Conservation (phyloP, 2,113 vertebrate genomes). For the Oreochromis spilurus region DNA sequence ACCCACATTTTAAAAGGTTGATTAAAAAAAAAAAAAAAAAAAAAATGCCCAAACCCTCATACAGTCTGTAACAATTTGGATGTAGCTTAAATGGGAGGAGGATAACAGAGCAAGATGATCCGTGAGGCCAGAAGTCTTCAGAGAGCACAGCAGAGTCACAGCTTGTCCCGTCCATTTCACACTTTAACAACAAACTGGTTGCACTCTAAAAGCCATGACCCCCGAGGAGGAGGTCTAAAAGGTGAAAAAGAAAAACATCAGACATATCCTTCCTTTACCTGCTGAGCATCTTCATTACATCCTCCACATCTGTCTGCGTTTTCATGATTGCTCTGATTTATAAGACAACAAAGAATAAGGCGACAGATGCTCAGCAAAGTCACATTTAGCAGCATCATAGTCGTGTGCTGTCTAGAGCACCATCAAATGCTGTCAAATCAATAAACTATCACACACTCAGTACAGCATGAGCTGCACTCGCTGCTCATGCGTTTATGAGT, state of each 20-base stretch:
- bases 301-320: neutral
- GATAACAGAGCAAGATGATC: neutral
- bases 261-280: neutral
- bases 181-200: neutral
- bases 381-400: neutral
- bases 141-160: neutral
- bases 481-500: neutral
- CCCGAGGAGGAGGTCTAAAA: neutral
- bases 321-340: neutral
- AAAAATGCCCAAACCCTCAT: neutral
- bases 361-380: neutral
- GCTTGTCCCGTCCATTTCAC: neutral
- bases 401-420: neutral
- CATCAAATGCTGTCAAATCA: neutral
- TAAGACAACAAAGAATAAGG: neutral
- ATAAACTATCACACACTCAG: neutral
- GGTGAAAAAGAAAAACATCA: neutral
- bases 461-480: neutral
- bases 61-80: neutral
- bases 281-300: neutral
- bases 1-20: neutral
- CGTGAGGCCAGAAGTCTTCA: neutral
- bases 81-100: neutral
- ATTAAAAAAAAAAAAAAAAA: fast-evolving
- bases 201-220: neutral